Conservation (phyloP, 2,113 vertebrate genomes). For the Triplophysa tibetana region DNA sequence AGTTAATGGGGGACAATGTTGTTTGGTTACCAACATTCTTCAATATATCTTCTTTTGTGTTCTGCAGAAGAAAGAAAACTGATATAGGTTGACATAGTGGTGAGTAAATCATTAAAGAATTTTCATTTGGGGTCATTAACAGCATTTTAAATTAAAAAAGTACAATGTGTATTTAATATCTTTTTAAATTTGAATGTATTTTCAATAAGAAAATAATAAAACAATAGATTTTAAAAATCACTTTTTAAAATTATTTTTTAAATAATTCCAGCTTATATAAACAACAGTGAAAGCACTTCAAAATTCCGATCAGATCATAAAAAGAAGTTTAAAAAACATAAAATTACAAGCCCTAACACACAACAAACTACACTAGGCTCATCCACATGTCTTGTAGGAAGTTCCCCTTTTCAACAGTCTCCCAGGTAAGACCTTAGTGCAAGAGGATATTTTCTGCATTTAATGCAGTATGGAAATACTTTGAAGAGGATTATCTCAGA, state of each 20-base stretch:
- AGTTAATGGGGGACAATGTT: no score
- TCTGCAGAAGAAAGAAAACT: no score
- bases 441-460: slow-evolving; percentile 15
- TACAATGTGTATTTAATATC: neutral
- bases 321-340: neutral
- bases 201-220: neutral
- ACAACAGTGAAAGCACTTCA: neutral
- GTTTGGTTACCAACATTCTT: no score
- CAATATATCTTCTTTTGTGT: no score
- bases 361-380: slow-evolving; percentile 7
- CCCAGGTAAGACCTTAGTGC: slow-evolving; percentile 15
- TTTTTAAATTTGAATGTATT: neutral
- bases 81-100: no score
- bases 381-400: slow-evolving; percentile 16
- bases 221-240: no score
- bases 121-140: neutral
- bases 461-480: slow-evolving; percentile 11
- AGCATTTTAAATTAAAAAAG: neutral
- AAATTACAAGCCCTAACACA: neutral
- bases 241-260: no score
- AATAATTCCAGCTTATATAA: neutral
- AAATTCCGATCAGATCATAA: neutral
- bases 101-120: neutral
- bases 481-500: slow-evolving; percentile 28
- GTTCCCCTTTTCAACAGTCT: slow-evolving; percentile 29